These are phyloP conservation scores for Tupaia tana DNA, from an alignment of 2,113 vertebrate species.

Conservation along the genomic window DNA sequence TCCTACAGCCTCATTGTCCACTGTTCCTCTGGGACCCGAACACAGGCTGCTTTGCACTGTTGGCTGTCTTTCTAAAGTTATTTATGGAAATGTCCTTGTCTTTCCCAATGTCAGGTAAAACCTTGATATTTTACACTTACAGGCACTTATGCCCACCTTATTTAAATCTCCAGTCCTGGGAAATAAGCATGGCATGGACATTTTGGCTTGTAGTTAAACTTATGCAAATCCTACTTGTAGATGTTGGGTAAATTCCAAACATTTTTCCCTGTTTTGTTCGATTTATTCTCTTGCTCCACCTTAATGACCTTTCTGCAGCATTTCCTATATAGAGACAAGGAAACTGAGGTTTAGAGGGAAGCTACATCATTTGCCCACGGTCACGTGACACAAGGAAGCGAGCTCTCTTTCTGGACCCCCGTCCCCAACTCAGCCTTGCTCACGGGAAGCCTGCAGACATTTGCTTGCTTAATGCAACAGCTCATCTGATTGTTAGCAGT, in stretches of 20 bases:
- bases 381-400: not conserved
- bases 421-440: not conserved
- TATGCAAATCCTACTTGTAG: not conserved
- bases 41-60: not conserved
- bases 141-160: not conserved
- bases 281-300: not conserved
- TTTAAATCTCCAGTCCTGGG: not conserved
- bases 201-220: not conserved
- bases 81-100: conserved; percentile 1
- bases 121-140: not conserved
- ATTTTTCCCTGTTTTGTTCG: not conserved
- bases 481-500: not conserved
- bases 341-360: not conserved
- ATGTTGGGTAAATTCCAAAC: not conserved
- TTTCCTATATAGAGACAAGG: not conserved
- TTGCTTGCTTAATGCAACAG: not conserved
- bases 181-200: not conserved
- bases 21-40: not conserved
- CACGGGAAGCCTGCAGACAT: not conserved
- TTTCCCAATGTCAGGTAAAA: not conserved
- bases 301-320: not conserved
- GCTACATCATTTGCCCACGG: not conserved
- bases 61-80: not conserved
- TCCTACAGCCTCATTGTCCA: not conserved
- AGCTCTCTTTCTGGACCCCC: not conserved